Percentiles rank a stretch among this genome's conserved stretches.
Evolutionary conservation across 2,797 vertebrate species (phyloP).

Genomic region (Diglossa cyanea): DNA sequence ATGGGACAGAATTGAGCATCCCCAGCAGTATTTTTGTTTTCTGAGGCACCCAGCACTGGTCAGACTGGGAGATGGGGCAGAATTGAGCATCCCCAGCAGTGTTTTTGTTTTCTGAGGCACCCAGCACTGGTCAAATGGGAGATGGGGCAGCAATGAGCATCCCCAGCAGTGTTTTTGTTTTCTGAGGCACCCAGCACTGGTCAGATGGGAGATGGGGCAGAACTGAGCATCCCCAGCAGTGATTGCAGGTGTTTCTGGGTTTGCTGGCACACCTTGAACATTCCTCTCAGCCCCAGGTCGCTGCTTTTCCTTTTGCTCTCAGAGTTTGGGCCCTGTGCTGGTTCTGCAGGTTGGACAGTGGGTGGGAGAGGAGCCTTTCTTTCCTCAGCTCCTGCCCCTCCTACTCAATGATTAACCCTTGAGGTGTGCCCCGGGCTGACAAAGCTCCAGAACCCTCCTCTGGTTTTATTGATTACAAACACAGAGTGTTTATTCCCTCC

Average conservation of each 20-base stretch:
- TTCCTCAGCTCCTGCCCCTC: neutral
- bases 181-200: too few relatives aligned
- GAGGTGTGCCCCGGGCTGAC: neutral
- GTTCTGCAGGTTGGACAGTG: conserved; percentile 20
- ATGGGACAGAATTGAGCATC: too few relatives aligned
- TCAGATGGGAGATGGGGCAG: too few relatives aligned
- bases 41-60: accelerated
- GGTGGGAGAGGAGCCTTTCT: neutral
- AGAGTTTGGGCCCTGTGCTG: neutral
- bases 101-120: accelerated
- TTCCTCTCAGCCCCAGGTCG: neutral
- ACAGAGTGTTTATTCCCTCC: accelerated
- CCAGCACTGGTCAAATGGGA: neutral
- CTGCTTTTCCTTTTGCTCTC: neutral
- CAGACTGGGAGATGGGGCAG: neutral
- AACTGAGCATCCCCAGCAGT: neutral
- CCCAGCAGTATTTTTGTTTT: neutral
- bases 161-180: too few relatives aligned
- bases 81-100: neutral
- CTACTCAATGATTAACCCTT: neutral
- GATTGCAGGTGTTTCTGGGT: neutral
- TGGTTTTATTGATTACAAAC: neutral
- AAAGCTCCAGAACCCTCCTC: neutral
- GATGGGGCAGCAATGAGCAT: too few relatives aligned
- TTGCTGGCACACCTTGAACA: neutral